Evolutionary conservation across 2,797 vertebrate species (phyloP), one percentile per base, ranked within the genome.

Genomic region (Benthosema pterotum): DNA sequence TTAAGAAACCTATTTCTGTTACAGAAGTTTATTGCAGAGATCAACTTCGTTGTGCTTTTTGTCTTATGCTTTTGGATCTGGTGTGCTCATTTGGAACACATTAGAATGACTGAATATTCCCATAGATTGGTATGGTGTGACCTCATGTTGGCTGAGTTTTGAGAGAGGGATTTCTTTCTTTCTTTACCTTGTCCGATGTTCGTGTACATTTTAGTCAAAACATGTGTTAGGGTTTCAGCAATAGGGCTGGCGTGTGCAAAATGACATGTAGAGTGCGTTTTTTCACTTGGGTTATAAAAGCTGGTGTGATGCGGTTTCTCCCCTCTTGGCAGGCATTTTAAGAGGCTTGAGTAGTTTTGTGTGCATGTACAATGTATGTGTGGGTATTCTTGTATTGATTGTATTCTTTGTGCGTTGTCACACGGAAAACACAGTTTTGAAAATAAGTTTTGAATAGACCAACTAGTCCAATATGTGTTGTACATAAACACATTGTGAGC

Each of bases 321-420:
- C 22, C 45, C 8, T 43, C 48, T 46, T 59, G 63, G 48, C 45
- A 56, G 52, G 5, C 6, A 22, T 85, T 72, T 71, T 77, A 46
- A 75, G 80, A 89, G 79, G 74, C 76, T 80, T 74, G 48, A 43
- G 82, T 83, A 78, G 93, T 93, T 93, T 88, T 85, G 52, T 8
- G 28, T 16, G n/a, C 0, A 11, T 17, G 52, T 42, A 9, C 9
- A 8, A 15, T 5, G 11, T 42, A 32, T 11, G 38, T 42, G 15
- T 18, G 38, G 17, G 53, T 43, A 9, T 42, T n/a, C n/a, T n/a
- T n/a, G n/a, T n/a, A n/a, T n/a, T 59, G 45, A 18, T 17, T 57
- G 14, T n/a, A 18, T 42, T 49, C 3, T 4, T n/a, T 50, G 15
- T 48, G 8, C 52, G 42, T 50, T 65, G 7, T 2, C 32, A 38